Percentiles rank a stretch among this genome's conserved stretches.
Conservation (phyloP, 2,113 vertebrate genomes). For the Poeciliopsis turrubarensis region DNA sequence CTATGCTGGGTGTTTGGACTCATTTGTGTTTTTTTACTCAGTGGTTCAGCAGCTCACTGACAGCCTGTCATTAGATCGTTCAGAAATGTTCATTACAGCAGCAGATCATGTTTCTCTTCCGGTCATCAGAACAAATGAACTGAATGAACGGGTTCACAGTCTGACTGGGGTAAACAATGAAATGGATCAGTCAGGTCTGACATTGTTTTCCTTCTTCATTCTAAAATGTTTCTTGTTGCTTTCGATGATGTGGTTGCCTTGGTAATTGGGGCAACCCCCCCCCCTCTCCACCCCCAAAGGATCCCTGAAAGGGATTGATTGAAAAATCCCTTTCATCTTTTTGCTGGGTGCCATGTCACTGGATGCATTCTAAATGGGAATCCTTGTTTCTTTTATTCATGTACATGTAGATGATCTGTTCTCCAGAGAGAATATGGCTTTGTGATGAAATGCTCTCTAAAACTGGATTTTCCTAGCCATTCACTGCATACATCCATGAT, state of each 20-base stretch:
- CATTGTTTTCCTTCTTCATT: conserved; percentile 27
- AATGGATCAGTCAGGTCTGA: neutral
- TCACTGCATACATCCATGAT: neutral
- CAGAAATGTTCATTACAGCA: neutral
- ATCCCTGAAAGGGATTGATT: conserved; percentile 36
- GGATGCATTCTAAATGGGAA: neutral
- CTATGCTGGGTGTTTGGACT: neutral
- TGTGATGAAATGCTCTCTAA: neutral
- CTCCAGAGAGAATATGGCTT: neutral
- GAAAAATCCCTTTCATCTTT: conserved; percentile 39
- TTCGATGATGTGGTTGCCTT: conserved; percentile 58
- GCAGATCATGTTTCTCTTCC: neutral
- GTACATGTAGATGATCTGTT: neutral
- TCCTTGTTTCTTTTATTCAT: no score
- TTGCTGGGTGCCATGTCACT: neutral
- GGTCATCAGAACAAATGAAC: neutral
- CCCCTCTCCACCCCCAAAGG: no score
- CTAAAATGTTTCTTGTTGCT: conserved; percentile 29
- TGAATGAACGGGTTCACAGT: neutral
- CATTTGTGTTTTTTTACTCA: neutral
- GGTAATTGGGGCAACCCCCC: conserved; percentile 47
- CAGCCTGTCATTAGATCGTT: neutral
- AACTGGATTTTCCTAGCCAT: neutral
- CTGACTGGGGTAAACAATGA: neutral
- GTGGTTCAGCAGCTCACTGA: neutral